These are phyloP conservation scores for Cephalopachus bancanus DNA, from an alignment of 2,797 vertebrate species.

Conservation along the genomic window DNA sequence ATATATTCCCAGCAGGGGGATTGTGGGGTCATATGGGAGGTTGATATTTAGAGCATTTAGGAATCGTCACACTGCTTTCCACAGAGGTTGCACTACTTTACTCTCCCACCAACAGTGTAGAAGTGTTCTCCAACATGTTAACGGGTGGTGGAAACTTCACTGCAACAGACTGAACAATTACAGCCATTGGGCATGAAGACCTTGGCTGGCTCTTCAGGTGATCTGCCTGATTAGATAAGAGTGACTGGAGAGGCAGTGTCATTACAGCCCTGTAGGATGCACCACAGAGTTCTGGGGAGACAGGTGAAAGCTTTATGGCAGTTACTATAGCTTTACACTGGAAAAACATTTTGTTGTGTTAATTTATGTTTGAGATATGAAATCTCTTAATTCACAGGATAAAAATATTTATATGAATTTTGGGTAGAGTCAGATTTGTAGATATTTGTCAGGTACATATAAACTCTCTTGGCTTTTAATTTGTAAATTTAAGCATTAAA, in stretches of 20 bases:
- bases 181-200: background rate
- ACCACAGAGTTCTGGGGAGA: background rate
- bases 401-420: constrained; percentile 11
- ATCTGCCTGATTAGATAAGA: background rate
- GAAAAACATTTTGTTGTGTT: background rate
- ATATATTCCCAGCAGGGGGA: too few species aligned
- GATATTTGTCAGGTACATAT: background rate
- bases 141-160: background rate
- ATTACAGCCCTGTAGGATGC: background rate
- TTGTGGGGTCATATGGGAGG: too few species aligned
- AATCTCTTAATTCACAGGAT: background rate
- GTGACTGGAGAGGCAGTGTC: too few species aligned
- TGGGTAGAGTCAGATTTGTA: constrained; percentile 9
- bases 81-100: too few species aligned
- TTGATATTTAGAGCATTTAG: too few species aligned
- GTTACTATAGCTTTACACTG: background rate
- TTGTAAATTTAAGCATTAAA: constrained; percentile 12
- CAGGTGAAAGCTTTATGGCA: too few species aligned
- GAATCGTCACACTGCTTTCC: too few species aligned
- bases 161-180: background rate
- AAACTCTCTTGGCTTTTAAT: background rate
- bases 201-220: background rate
- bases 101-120: too few species aligned
- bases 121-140: background rate
- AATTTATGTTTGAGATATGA: background rate